Evolutionary conservation across 1,140 invertebrate species (phyloP), one percentile per base, ranked within the genome.

Genomic region (Anadara kagoshimensis): DNA sequence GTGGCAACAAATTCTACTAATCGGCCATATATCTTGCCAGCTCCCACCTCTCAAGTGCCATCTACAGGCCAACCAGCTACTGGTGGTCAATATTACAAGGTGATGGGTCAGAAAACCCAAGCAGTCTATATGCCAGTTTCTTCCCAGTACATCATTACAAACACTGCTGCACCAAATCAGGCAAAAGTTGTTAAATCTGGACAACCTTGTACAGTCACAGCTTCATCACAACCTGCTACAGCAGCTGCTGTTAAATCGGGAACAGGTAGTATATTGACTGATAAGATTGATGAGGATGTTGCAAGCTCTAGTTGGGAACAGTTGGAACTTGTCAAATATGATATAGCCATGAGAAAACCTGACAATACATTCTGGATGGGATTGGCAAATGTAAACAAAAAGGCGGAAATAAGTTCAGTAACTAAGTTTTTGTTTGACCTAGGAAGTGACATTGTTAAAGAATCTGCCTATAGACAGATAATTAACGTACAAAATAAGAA

Each of bases 361-460:
- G 78, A 80, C 57, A 83, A 81, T 47, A 80, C 81, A 16, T 84
- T 83, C 58, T 83, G 75, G 76, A 68, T 62, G 22, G 76, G 74
- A 45, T 67, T 73, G 26, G 79, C 76, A 59, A 80, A 83, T 69
- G 75, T 76, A 12, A 82, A 81, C 45, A 78, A 82, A 12, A 79
- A 82, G 16, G 72, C 73, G 29, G 82, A 86, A 20, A 62, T 87
- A 1, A 83, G 94, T 86, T 93, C 96, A 4, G 88, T 97, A 53
- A 96, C 96, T 4, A 96, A 96, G 86, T 96, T 98, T 86, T 95
- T 98, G 78, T 95, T 95, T 88, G 95, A 96, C 82, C 95, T 98
- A 75, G 97, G 97, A 11, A 91, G 95, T 61, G 96, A 95, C 87
- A 91, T 98, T 69, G 96, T 97, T 1, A 95, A 97, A 87, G 96